These are phyloP conservation scores for Heteromormyrus szaboi DNA, from an alignment of 2,797 vertebrate species.

Conservation along the genomic window DNA sequence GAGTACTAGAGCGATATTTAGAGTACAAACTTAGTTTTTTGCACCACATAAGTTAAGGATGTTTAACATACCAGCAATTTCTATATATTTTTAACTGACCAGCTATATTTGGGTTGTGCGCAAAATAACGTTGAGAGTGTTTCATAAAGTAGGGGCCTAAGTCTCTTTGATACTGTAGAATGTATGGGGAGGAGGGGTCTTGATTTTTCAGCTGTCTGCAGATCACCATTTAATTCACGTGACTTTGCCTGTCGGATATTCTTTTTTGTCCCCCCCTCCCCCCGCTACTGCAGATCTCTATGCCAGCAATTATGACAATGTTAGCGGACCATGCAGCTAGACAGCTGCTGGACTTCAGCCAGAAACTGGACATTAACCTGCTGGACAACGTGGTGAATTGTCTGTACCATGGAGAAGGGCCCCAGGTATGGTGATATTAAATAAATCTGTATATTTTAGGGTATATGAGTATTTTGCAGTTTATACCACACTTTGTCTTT, in stretches of 20 bases:
- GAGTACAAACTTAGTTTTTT: neutral
- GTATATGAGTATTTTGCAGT: neutral
- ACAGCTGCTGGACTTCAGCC: conserved; percentile 99
- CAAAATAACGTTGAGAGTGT: conserved; percentile 30
- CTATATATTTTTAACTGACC: neutral
- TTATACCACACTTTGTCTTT: neutral
- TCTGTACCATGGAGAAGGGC: conserved; percentile 96
- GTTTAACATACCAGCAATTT: neutral
- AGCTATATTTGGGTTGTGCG: conserved; percentile 22
- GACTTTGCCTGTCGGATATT: conserved; percentile 56
- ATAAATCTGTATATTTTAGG: neutral
- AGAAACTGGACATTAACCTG: conserved; percentile 99
- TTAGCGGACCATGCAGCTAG: conserved; percentile 99
- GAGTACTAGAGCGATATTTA: neutral
- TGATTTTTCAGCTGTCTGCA: conserved; percentile 53
- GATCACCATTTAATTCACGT: conserved; percentile 49
- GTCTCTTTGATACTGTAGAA: conserved; percentile 12
- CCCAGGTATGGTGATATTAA: conserved; percentile 77
- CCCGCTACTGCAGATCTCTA: conserved; percentile 88
- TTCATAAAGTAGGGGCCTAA: neutral
- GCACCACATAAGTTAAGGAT: neutral
- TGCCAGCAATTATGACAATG: conserved; percentile 99
- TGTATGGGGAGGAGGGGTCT: conserved; percentile 25
- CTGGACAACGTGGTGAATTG: conserved; percentile 99
- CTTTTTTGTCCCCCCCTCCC: conserved; percentile 41